Evolutionary conservation across 2,113 vertebrate species (phyloP).

Genomic region (Ursus arctos): DNA sequence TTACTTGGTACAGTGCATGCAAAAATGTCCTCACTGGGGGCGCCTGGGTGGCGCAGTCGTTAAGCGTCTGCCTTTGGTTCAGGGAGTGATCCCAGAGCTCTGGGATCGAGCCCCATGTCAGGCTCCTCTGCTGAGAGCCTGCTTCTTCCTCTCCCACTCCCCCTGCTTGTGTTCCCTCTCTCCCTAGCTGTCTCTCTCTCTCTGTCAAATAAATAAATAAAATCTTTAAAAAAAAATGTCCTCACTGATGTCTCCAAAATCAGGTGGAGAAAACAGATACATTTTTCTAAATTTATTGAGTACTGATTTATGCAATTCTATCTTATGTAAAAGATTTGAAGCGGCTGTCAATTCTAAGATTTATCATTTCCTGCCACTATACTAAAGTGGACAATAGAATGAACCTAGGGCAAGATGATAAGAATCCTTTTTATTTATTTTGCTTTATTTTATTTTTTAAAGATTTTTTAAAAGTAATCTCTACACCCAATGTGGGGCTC

Average conservation of each 20-base stretch:
- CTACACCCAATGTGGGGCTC: neutral
- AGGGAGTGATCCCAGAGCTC: no score
- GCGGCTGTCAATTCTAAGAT: neutral
- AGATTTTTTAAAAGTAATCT: neutral
- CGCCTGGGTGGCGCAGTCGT: no score
- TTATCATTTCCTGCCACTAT: neutral
- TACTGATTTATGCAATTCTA: neutral
- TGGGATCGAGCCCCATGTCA: no score
- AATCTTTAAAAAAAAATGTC: neutral
- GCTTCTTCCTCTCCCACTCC: no score
- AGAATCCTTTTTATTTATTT: constrained; percentile 39
- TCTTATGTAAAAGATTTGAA: constrained; percentile 27
- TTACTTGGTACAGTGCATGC: neutral
- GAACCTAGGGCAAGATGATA: neutral
- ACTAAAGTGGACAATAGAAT: neutral
- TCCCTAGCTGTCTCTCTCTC: no score
- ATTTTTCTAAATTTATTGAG: neutral
- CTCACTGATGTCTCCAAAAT: neutral
- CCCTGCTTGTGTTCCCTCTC: no score
- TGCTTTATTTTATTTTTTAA: neutral
- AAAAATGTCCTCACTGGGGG: no score
- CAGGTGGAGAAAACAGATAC: neutral
- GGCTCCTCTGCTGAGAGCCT: no score
- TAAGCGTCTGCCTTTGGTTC: no score
- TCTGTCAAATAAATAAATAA: no score